Percentiles rank a stretch among this genome's conserved stretches.
phyloP scores from a whole-genome alignment of 1,140 invertebrate species.

The Pogonomyrmex californicus region DNA sequence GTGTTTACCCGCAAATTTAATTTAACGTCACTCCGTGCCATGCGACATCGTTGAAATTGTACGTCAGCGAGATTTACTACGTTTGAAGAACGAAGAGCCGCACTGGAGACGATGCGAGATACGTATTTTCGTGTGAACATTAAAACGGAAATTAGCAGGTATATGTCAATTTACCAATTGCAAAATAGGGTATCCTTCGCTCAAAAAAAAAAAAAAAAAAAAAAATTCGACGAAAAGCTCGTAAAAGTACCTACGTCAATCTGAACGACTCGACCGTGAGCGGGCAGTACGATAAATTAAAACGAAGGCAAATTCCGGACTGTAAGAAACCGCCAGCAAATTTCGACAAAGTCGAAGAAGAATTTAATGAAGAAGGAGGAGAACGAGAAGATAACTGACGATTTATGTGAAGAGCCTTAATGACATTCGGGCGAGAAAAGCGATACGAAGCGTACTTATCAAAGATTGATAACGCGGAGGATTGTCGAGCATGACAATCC shows the following conservation, averaged over 20 bases:
- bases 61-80: conserved; percentile 70
- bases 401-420: conserved; percentile 10
- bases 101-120: background rate
- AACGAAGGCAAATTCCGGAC: background rate
- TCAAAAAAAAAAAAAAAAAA: background rate
- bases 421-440: background rate
- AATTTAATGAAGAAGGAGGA: background rate
- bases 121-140: background rate
- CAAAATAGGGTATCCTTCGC: background rate
- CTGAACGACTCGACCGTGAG: background rate
- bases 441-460: background rate
- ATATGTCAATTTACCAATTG: conserved; percentile 29
- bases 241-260: background rate
- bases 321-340: conserved; percentile 9
- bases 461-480: conserved; percentile 31
- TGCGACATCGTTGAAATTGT: conserved; percentile 72
- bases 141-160: conserved; percentile 18
- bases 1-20: conserved; percentile 70
- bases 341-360: conserved; percentile 29
- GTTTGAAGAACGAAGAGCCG: conserved; percentile 30
- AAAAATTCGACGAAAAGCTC: background rate
- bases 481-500: background rate
- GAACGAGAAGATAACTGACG: conserved; percentile 22
- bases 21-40: conserved; percentile 72
- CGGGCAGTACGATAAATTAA: background rate